Evolutionary conservation across 2,888 invertebrate species (phyloP), one percentile per base, ranked within the genome.

Genomic region (Trichogramma evanescens): DNA sequence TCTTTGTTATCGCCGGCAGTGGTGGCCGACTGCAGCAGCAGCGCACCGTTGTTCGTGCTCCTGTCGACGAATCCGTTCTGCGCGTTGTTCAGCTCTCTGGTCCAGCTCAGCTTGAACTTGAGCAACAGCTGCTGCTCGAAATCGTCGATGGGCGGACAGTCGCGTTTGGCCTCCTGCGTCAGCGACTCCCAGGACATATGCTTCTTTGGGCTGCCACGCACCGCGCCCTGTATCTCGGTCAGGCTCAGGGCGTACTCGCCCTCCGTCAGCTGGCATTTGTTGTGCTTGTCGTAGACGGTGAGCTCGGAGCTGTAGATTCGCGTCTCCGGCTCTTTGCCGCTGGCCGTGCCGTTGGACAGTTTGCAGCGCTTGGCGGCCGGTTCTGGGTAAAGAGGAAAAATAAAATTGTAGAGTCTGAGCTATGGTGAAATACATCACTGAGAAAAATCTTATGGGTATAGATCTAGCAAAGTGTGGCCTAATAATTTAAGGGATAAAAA

Each of bases 241-340:
- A 95, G 80, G 55, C 89, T 87, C 61, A 95, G 81, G 74, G 95
- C 94, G 78, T 96, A 95, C 74, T 94, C 92, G 4, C 95, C 95
- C 68, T 93, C 92, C 1, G 88, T 89, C 54, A 94, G 81, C 58
- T 93, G 82, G 74, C 94, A 94, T 10, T 92, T 86, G 72, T 89
- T 91, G 71, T 92, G 88, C 74, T 93, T 93, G 76, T 95, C 95
- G 73, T 92, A 95, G 42, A 95, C 87, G 62, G 91, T 88, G 60
- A 96, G 80, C 78, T 95, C 95, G 59, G 90, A 89, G 46, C 87
- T 87, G 65, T 87, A 88, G 40, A 87, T 77, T 67, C 84, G 83
- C 7, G 79, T 80, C 78, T 83, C 83, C 70, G 83, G 84, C 62
- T 69, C 77, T 42, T 53, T 79, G 9, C 56, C 54, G 57, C 69